These are phyloP conservation scores for Folsomia candida DNA, from an alignment of 2,888 invertebrate genomes.

Conservation along the genomic window DNA sequence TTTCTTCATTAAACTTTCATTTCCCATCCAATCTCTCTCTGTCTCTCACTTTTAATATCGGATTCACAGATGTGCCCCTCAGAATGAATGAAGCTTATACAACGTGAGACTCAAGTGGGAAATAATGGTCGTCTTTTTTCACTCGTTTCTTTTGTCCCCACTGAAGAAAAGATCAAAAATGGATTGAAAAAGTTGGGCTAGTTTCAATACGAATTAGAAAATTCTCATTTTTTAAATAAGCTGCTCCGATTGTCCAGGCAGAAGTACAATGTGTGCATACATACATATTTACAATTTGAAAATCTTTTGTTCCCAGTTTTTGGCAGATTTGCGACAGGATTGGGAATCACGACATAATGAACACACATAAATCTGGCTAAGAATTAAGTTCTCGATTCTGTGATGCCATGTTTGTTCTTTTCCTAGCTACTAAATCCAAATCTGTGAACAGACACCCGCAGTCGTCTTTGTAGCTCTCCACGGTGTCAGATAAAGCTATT, in stretches of 20 bases:
- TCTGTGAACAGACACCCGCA: not conserved
- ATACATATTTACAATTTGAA: no score
- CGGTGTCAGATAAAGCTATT: not conserved
- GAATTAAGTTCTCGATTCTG: not conserved
- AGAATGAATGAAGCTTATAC: not conserved
- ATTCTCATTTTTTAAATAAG: not conserved
- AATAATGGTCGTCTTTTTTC: not conserved
- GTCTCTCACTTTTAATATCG: conserved; percentile 4
- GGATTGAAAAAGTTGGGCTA: not conserved
- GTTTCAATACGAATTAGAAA: not conserved
- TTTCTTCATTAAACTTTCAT: conserved; percentile 47
- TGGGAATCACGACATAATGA: no score
- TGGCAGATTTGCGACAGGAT: no score
- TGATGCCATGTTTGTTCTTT: not conserved
- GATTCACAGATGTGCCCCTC: not conserved
- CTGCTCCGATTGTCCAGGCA: no score
- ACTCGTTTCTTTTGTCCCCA: not conserved
- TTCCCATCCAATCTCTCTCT: conserved; percentile 24
- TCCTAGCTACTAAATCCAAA: not conserved
- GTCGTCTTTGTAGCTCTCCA: not conserved
- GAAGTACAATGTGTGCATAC: no score
- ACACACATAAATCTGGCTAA: not conserved
- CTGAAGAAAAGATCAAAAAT: not conserved
- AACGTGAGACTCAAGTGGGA: not conserved
- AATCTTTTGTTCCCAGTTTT: no score